Base-by-base conservation (phyloP, 2,113 vertebrate genomes). In the Podarcis muralis region DNA sequence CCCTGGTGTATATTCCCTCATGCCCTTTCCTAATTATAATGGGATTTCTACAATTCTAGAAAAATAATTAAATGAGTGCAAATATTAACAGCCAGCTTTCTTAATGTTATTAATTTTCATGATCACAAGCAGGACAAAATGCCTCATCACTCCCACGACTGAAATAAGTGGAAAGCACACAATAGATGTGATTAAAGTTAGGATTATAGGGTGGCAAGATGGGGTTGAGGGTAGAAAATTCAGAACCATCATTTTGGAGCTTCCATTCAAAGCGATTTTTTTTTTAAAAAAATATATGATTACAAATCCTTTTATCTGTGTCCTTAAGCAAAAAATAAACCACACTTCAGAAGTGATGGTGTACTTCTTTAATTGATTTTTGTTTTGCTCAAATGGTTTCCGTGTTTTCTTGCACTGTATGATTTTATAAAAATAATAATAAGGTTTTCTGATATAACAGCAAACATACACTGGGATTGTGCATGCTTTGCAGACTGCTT, bases 11-110 rank as follows among this genome's bases (percentile, higher is more conserved):
- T 5, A 1, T 2, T 85, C 87, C 0, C 75, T 59, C 15, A 69
- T 68, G 57, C 16, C 37, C 90, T 87, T 59, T 2, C 43, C 2
- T n/a, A 2, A 87, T 83, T 93, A 88, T 83, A 57, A 82, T 68
- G n/a, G 1, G 1, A 62, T 84, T 92, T 92, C n/a, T 32, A 78
- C 0, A 4, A 1, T 57, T 89, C 25, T 20, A 2, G 85, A 35
- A 83, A 78, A 72, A 15, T 57, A 74, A 81, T 48, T 23, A 83
- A 12, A 3, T 77, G 81, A 83, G 25, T 32, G 9, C 43, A 77
- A 78, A 37, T 90, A 77, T 76, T 86, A 59, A 27, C 5, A 83
- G 35, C n/a, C 9, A 71, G 12, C 81, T 82, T 86, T 76, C n/a
- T 83, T 78, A 35, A 81, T 40, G 23, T 40, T 69, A 83, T 86